Evolutionary conservation across 1,140 invertebrate genomes (phyloP), one percentile per base, ranked within the genome.

Genomic region (Eumeta japonica): DNA sequence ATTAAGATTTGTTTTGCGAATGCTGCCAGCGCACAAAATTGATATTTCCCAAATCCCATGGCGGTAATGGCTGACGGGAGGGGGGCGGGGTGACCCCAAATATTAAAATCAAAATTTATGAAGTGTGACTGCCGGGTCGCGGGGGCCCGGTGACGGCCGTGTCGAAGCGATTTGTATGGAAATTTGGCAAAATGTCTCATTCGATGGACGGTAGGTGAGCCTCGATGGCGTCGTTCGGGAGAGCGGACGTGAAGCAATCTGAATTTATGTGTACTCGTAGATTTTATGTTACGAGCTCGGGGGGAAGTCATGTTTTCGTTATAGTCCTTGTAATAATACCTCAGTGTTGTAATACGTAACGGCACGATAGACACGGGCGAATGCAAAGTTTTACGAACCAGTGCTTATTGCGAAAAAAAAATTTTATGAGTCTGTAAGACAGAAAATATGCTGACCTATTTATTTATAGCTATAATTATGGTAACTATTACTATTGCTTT

Each of bases 71-170:
- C 20, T 5, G n/a, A 5, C n/a, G 5, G 20, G n/a, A 35, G 41
- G 40, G 28, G 43, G 46, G 46, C 38, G 53, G 47, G 48, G 49
- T 42, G 41, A 45, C 16, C 24, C 33, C 41, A 56, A 66, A 66
- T 66, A 68, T 66, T 65, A 68, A 71, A 66, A 71, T 66, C 46
- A 62, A 60, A 71, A 66, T 72, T 66, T 72, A 72, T 62, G 64
- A 63, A 55, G 51, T 68, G 61, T 58, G 59, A 59, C 60, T 48
- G 38, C 33, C 37, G 48, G 41, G 38, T 41, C 27, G 5, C 28
- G 28, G 5, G 12, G 5, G 4, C 5, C 12, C 13, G 5, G 13
- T 39, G 30, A 30, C 31, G 44, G 48, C 54, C 60, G 58, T 62
- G 49, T 46, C 59, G 50, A 63, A 68, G 32, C 60, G 64, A 67